Conservation (phyloP, 1,140 invertebrate species). For the Pararge aegeria region DNA sequence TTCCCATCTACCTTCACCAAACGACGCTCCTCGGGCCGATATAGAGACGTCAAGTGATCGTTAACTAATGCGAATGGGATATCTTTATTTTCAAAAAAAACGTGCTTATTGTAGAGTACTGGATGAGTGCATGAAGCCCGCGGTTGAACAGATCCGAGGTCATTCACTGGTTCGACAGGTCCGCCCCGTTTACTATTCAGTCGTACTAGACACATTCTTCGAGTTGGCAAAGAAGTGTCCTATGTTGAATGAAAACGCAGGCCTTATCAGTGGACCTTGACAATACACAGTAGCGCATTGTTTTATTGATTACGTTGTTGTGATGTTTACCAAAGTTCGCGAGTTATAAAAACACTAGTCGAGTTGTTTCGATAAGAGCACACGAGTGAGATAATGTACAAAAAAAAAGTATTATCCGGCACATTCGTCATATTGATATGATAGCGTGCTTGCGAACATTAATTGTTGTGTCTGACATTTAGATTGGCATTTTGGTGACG, state of each 20-base stretch:
- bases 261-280: constrained; percentile 22
- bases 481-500: constrained; percentile 3
- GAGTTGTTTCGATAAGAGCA: constrained; percentile 45
- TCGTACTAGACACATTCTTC: constrained; percentile 29
- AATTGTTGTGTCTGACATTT: constrained; percentile 10
- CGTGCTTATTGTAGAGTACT: constrained; percentile 43
- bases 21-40: background rate
- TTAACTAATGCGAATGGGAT: constrained; percentile 7
- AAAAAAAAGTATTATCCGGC: constrained; percentile 29
- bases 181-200: constrained; percentile 39
- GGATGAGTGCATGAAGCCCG: constrained; percentile 45
- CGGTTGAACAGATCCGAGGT: constrained; percentile 57
- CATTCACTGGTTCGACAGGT: constrained; percentile 64
- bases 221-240: constrained; percentile 7
- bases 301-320: constrained; percentile 35
- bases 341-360: constrained; percentile 41
- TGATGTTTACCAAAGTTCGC: constrained; percentile 40
- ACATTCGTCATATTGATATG: constrained; percentile 1
- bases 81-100: constrained; percentile 33
- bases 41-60: constrained; percentile 10
- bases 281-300: constrained; percentile 26
- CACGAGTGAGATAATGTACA: constrained; percentile 24
- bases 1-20: constrained; percentile 1
- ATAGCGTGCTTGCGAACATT: background rate
- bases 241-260: constrained; percentile 24